phyloP scores from a whole-genome alignment of 1,140 invertebrate genomes.

The Nylanderia fulva region DNA sequence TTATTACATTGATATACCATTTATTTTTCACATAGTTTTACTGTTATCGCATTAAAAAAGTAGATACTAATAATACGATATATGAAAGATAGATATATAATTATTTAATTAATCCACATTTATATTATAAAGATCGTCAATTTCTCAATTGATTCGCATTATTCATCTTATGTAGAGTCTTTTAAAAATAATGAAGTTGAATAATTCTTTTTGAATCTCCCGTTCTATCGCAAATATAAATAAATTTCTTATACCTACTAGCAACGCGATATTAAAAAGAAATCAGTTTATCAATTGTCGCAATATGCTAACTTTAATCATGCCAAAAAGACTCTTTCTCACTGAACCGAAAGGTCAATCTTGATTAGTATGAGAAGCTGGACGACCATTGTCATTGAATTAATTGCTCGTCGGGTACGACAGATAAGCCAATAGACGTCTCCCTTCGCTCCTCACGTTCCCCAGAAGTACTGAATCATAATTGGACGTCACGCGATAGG shows the following conservation, averaged over 20 bases:
- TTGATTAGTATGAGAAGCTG: constrained; percentile 70
- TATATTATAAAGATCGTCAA: too few relatives aligned
- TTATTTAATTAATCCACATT: too few relatives aligned
- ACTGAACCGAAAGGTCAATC: constrained; percentile 55
- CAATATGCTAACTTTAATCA: neutral
- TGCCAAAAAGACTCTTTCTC: constrained; percentile 28
- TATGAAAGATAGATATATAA: too few relatives aligned
- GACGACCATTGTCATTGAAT: constrained; percentile 71
- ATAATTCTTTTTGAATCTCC: neutral
- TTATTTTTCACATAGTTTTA: neutral
- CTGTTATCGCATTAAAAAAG: too few relatives aligned
- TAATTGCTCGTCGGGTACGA: constrained; percentile 65
- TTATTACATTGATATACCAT: neutral
- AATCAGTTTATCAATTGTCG: neutral
- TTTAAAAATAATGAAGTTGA: neutral
- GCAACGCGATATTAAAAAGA: neutral
- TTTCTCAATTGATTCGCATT: too few relatives aligned
- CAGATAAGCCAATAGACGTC: constrained; percentile 64
- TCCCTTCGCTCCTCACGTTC: neutral
- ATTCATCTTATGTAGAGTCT: neutral
- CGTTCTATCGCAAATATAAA: neutral
- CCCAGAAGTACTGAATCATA: constrained; percentile 66
- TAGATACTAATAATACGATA: too few relatives aligned
- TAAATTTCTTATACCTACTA: constrained; percentile 20
- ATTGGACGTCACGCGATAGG: constrained; percentile 69